Evolutionary conservation across 2,797 vertebrate genomes (phyloP), one percentile per base, ranked within the genome.

Genomic region (Myotis vivesi): DNA sequence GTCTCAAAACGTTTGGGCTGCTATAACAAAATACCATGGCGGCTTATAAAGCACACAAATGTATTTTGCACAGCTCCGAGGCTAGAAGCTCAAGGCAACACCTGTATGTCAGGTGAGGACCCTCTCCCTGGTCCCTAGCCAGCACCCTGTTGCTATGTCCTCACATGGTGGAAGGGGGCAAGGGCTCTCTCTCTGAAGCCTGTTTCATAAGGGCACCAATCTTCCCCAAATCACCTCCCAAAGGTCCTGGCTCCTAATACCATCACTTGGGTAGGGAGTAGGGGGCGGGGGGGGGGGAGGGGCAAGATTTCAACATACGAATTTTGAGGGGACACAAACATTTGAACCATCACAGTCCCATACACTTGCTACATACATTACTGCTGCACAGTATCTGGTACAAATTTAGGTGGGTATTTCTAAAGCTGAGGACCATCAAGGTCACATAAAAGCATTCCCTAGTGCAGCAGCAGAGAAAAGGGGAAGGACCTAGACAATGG

Each of bases 381-480:
- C 4, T 4, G 6, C 85, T 20, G 17, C 11, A 5, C 2, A 66
- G 33, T 4, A 44, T 44, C n/a, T 7, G 30, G 53, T 20, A 46
- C 15, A 55, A 87, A 55, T 57, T 59, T 33, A 75, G 55, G 51
- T 22, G 41, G 30, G 12, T 62, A 80, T 80, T 86, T 76, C 76
- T 66, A 53, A 89, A 92, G 73, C 82, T 1, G 11, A 19, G 22
- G 51, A 71, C 57, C 30, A 11, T 49, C 0, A 6, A 72, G 23
- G 16, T 69, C 28, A 23, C 19, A 59, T 49, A 72, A 83, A 83
- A 59, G 12, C 36, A 25, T 13, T 19, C 33, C 20, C n/a, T n/a
- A 11, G 22, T 49, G 62, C 86, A 17, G 75, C 62, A 72, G 55
- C 77, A 41, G 46, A 84, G 64, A 33, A 82, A 57, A 93, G 20